Percentiles rank a stretch among this genome's conserved stretches.
phyloP scores from a whole-genome alignment of 2,797 vertebrate genomes.

The Semotilus atromaculatus region DNA sequence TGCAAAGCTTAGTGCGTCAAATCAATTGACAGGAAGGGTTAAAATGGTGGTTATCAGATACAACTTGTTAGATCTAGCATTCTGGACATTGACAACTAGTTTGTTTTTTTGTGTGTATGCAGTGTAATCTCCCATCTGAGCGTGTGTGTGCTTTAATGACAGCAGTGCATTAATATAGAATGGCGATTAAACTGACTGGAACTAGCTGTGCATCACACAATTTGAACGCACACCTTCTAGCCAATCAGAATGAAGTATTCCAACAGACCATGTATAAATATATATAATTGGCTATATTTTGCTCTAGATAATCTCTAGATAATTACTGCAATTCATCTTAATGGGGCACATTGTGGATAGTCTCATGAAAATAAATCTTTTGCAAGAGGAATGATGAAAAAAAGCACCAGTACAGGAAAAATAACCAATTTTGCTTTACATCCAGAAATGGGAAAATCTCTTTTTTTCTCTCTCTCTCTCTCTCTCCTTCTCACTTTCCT shows the following conservation, averaged over 20 bases:
- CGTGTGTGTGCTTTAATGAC: neutral
- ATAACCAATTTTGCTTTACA: slow-evolving; percentile 24
- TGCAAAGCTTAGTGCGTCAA: too few species aligned
- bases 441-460: slow-evolving; percentile 40
- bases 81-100: too few species aligned
- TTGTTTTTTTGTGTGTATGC: too few species aligned
- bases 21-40: too few species aligned
- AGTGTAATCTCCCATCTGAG: too few species aligned
- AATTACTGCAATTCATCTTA: neutral
- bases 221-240: neutral
- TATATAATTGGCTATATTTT: neutral
- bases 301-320: neutral
- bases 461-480: neutral
- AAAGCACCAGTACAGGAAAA: slow-evolving; percentile 57
- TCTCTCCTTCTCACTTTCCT: slow-evolving; percentile 11
- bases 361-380: slow-evolving; percentile 47
- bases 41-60: too few species aligned
- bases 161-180: neutral
- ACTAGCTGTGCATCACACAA: neutral
- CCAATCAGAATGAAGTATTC: neutral
- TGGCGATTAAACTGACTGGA: neutral
- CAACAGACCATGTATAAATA: neutral
- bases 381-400: slow-evolving; percentile 27
- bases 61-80: too few species aligned
- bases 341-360: neutral